phyloP scores from a whole-genome alignment of 2,797 vertebrate species.

The Knipowitschia caucasica region DNA sequence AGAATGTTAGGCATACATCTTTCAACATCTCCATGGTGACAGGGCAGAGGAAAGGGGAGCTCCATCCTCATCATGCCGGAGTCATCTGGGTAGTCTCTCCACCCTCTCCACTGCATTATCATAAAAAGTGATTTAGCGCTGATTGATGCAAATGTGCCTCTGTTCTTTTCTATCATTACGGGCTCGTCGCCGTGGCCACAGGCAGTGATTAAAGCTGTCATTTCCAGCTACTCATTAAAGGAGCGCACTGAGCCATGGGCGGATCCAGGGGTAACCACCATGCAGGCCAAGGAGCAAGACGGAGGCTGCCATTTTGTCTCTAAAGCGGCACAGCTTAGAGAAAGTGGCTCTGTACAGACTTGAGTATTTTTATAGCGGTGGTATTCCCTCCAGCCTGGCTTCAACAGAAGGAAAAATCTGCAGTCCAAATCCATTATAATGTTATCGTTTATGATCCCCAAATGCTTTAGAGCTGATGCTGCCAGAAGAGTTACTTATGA shows the following conservation, averaged over 20 bases:
- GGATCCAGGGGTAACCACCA: conserved; percentile 70
- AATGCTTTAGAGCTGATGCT: conserved; percentile 51
- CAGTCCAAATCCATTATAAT: conserved; percentile 56
- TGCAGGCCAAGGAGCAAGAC: conserved; percentile 68
- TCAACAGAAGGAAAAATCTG: conserved; percentile 34
- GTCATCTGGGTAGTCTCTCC: conserved; percentile 84
- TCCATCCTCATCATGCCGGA: conserved; percentile 84
- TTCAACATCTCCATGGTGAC: conserved; percentile 43
- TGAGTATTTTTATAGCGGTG: conserved; percentile 52
- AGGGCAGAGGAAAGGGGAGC: conserved; percentile 35
- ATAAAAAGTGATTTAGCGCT: conserved; percentile 99
- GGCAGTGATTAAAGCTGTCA: conserved; percentile 99
- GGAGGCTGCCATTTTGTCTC: conserved; percentile 63
- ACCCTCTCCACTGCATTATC: conserved; percentile 93
- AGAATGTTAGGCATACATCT: conserved; percentile 17
- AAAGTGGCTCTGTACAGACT: conserved; percentile 42
- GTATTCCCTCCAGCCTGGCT: conserved; percentile 39
- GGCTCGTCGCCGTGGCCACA: conserved; percentile 94
- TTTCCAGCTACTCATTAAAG: conserved; percentile 99
- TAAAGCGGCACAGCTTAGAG: conserved; percentile 40
- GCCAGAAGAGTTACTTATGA: conserved; percentile 48
- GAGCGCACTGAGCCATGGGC: conserved; percentile 81
- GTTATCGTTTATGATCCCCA: conserved; percentile 51
- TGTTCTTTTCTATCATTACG: conserved; percentile 99
- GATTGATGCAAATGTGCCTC: conserved; percentile 99